Evolutionary conservation across 2,113 vertebrate genomes (phyloP).

Genomic region (Axis porcinus): DNA sequence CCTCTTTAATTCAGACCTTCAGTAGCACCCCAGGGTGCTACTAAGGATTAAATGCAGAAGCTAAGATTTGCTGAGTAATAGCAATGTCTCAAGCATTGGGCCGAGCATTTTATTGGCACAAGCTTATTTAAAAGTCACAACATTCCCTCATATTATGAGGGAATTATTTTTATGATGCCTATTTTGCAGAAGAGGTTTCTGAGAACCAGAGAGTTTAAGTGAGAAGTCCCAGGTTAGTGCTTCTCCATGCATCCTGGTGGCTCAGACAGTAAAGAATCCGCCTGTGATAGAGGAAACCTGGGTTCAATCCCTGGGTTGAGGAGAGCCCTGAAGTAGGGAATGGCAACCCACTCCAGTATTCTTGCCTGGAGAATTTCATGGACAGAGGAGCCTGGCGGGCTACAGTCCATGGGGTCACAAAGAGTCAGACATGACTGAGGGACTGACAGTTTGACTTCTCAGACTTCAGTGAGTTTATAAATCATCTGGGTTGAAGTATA

Average conservation of each 20-base stretch:
- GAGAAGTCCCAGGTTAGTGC: neutral
- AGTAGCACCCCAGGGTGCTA: neutral
- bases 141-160: neutral
- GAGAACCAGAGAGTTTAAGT: neutral
- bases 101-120: neutral
- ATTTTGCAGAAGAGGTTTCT: neutral
- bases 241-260: neutral
- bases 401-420: neutral
- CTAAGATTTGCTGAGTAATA: neutral
- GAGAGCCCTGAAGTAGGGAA: neutral
- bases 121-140: neutral
- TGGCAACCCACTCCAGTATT: neutral
- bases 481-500: neutral
- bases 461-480: neutral
- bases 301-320: neutral
- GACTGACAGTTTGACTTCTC: neutral
- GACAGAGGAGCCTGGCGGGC: neutral
- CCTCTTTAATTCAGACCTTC: neutral
- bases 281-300: neutral
- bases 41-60: neutral
- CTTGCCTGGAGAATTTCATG: neutral
- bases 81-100: neutral
- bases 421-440: neutral
- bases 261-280: neutral
- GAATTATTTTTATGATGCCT: neutral